phyloP scores from a whole-genome alignment of 2,113 vertebrate species.

The Antennarius striatus region DNA sequence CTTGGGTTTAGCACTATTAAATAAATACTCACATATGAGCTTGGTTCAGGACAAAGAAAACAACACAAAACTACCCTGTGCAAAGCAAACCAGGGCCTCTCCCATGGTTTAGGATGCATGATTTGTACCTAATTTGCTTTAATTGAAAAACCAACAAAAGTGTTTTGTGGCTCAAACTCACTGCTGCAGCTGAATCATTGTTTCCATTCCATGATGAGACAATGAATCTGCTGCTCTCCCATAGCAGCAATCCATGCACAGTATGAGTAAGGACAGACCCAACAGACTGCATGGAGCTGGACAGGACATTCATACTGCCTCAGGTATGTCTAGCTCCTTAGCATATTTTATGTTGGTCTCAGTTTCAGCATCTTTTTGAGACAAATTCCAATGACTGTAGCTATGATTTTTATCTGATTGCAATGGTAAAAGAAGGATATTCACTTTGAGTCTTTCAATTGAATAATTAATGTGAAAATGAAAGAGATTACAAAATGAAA shows the following conservation, averaged over 20 bases:
- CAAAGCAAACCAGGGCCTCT: not conserved
- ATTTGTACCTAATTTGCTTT: slow-evolving; percentile 25
- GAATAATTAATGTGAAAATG: slow-evolving; percentile 31
- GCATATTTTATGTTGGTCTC: slow-evolving; percentile 31
- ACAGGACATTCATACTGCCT: slow-evolving; percentile 63
- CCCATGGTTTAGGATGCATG: slow-evolving; percentile 10
- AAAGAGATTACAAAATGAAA: not conserved
- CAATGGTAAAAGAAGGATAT: slow-evolving; percentile 25
- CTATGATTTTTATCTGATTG: slow-evolving; percentile 25
- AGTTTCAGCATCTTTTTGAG: slow-evolving; percentile 31
- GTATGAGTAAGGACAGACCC: slow-evolving; percentile 1
- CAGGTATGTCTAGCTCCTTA: slow-evolving; percentile 59
- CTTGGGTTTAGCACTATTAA: slow-evolving; percentile 61
- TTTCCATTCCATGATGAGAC: no score
- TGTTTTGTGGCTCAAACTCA: slow-evolving; percentile 10
- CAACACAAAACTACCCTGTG: slow-evolving; percentile 25
- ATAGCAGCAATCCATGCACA: not conserved
- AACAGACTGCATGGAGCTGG: slow-evolving; percentile 40
- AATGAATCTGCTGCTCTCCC: not conserved
- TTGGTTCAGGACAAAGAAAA: slow-evolving; percentile 40
- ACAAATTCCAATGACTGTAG: slow-evolving; percentile 16
- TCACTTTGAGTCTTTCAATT: slow-evolving; percentile 38
- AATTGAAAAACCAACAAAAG: slow-evolving; percentile 8
- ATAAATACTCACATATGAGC: slow-evolving; percentile 33
- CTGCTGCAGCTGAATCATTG: slow-evolving; percentile 8